Evolutionary conservation across 2,797 vertebrate species (phyloP).

Genomic region (Pelochelys cantorii): DNA sequence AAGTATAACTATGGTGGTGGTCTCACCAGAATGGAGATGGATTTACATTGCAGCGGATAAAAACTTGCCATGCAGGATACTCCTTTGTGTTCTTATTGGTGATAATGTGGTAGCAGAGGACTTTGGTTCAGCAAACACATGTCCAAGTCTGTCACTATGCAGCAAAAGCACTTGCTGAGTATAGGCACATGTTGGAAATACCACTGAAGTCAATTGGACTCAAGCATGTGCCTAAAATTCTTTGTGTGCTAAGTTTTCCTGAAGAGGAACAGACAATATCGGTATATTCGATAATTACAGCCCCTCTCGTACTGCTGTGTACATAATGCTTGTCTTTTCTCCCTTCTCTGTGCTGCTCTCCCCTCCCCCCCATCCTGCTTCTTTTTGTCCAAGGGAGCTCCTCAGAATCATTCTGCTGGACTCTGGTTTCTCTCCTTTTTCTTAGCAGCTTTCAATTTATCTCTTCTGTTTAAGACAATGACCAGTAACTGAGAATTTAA

Average conservation of each 20-base stretch:
- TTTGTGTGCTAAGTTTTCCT: neutral
- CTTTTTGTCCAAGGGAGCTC: neutral
- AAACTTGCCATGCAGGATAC: fast-evolving
- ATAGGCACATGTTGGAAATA: neutral
- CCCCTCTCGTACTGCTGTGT: neutral
- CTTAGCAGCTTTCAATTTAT: conserved; percentile 15
- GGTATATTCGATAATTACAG: conserved; percentile 16
- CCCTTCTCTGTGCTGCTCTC: conserved; percentile 19
- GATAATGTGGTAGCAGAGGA: fast-evolving
- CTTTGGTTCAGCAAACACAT: neutral
- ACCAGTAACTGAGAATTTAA: conserved; percentile 55
- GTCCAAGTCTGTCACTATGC: neutral
- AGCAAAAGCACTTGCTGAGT: neutral
- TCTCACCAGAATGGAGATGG: fast-evolving
- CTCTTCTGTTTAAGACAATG: conserved; percentile 28
- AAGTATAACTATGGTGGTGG: neutral
- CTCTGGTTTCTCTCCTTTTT: conserved; percentile 30
- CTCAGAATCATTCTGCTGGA: conserved; percentile 29
- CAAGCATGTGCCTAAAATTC: neutral
- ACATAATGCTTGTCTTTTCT: neutral
- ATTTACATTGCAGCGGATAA: conserved; percentile 13
- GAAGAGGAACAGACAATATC: fast-evolving
- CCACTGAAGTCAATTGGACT: neutral
- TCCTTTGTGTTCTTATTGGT: neutral
- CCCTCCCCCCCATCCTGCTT: neutral